Conservation (phyloP, 2,113 vertebrate genomes). For the Myotis yumanensis region DNA sequence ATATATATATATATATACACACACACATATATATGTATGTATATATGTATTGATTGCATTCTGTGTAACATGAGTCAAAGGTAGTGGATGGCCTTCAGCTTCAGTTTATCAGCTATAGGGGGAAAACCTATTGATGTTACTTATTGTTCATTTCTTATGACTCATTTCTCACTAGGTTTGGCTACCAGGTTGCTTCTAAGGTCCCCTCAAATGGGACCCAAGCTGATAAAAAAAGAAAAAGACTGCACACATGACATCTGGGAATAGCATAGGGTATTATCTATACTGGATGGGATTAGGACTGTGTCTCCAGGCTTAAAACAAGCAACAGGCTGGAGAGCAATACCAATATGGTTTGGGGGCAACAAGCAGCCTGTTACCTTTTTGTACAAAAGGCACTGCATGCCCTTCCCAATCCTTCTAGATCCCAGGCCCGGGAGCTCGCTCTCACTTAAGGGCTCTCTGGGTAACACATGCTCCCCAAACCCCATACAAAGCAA, state of each 20-base stretch:
- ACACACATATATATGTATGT: too few relatives aligned
- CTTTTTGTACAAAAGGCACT: not conserved
- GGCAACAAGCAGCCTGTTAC: not conserved
- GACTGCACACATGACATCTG: not conserved
- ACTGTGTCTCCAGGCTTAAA: not conserved
- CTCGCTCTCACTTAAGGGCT: not conserved
- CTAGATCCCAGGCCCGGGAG: not conserved
- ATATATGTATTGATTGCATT: too few relatives aligned
- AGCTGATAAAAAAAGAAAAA: not conserved
- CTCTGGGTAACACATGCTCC: fast-evolving
- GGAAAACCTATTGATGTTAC: not conserved
- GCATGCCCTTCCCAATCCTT: not conserved
- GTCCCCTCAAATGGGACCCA: not conserved
- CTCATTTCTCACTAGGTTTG: not conserved
- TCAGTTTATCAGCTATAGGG: not conserved
- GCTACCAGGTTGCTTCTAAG: not conserved
- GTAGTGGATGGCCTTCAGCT: not conserved
- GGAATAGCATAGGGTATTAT: not conserved
- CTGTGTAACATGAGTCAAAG: not conserved
- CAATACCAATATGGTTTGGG: not conserved
- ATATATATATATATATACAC: too few relatives aligned
- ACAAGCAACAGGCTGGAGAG: not conserved
- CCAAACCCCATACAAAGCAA: not conserved
- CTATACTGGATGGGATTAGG: not conserved
- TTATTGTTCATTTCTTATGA: not conserved